Evolutionary conservation across 2,888 invertebrate species (phyloP), one percentile per base, ranked within the genome.

Genomic region (Sphaerophoria rueppellii): DNA sequence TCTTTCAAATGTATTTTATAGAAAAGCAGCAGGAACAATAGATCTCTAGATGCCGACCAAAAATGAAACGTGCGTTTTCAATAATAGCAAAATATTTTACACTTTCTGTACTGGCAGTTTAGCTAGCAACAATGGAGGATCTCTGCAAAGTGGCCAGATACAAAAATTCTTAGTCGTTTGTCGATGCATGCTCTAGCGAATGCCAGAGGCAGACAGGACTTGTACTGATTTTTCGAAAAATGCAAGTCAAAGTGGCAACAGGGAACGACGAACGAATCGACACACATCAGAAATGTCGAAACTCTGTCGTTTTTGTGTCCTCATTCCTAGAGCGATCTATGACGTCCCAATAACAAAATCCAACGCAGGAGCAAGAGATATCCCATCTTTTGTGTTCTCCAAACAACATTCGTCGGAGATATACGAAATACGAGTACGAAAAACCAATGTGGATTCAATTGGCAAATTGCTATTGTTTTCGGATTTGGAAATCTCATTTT

Each of bases 381-480:
- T 77, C 76, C 61, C 58, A 43, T 43, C 43, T 43, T 43, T 85
- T 85, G 85, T 85, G 16, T 65, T 81, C 58, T 48, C 48, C 72
- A 85, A 60, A 60, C 43, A 60, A 85, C 70, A 76, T 81, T 81
- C 76, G 85, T 72, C 72, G 79, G 83, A 85, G 73, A 76, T 74
- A 61, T 35, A 69, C 61, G 67, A 76, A 40, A 24, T 24, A 24
- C 24, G 24, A 24, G 24, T 24, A 24, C 24, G 24, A 24, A 24
- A 24, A 24, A 24, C 24, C 24, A 24, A 80, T 79, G 48, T 73
- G 55, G 73, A 73, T 85, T 72, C 61, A 77, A 85, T 85, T 85
- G 85, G 85, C 85, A 81, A 85, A 85, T 85, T 81, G 77, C 76
- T 76, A 81, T 85, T 85, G 85, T 85, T 73, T 81, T 73, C 72